Conservation (phyloP, 2,797 vertebrate genomes). For the Muscicapa striata region DNA sequence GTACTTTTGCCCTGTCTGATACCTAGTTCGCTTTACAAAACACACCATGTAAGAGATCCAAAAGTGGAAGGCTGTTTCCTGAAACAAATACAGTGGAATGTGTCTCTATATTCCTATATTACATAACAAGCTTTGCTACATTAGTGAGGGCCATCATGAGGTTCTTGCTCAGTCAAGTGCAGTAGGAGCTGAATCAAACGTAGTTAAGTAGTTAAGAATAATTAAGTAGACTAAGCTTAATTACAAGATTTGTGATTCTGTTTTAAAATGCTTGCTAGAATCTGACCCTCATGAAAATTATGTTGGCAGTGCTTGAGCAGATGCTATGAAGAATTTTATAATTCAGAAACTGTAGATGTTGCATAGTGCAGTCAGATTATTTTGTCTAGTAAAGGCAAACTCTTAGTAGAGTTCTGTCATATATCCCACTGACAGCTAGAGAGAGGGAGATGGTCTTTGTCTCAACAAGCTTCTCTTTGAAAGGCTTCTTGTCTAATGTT, state of each 20-base stretch:
- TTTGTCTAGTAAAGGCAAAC: background rate
- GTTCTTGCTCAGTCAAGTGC: background rate
- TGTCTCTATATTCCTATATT: background rate
- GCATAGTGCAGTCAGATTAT: background rate
- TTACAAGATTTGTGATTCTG: background rate
- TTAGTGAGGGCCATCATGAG: background rate
- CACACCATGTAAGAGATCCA: background rate
- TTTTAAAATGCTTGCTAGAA: background rate
- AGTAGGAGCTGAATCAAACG: background rate
- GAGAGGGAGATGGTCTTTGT: background rate
- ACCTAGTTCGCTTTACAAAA: background rate
- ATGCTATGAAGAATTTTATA: background rate
- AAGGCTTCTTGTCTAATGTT: background rate
- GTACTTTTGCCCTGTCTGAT: background rate
- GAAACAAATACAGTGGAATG: background rate
- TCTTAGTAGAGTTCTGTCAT: background rate
- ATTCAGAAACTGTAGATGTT: background rate
- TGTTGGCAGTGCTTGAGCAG: background rate
- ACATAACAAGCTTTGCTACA: background rate
- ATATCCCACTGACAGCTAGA: background rate
- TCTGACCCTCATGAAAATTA: background rate
- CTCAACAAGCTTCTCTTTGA: background rate
- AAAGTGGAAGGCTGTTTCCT: background rate
- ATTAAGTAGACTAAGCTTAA: background rate
- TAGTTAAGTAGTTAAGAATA: background rate